These are phyloP conservation scores for Drosophila lini DNA, from an alignment of 1,140 invertebrate species.

Conservation along the genomic window DNA sequence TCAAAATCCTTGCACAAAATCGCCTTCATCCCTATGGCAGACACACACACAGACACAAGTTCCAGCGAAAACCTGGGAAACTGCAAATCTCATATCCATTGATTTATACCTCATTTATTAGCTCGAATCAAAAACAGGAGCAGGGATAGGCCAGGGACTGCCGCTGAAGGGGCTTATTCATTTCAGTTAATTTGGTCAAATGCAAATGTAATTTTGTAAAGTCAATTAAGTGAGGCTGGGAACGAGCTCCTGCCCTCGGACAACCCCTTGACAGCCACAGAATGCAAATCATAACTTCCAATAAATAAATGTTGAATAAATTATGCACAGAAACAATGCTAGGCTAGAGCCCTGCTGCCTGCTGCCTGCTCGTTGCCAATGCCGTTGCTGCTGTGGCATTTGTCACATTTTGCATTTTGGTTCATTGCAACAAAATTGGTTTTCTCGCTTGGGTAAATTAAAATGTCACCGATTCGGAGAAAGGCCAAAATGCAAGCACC, in stretches of 20 bases:
- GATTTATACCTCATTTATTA: constrained; percentile 40
- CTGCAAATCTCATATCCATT: constrained; percentile 18
- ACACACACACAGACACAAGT: background rate
- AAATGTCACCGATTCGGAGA: constrained; percentile 74
- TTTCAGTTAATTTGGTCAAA: constrained; percentile 64
- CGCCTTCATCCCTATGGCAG: background rate
- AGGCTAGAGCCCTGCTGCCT: background rate
- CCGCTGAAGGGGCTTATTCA: constrained; percentile 16
- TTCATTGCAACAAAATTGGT: constrained; percentile 71
- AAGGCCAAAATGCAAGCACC: constrained; percentile 64
- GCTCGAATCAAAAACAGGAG: constrained; percentile 5
- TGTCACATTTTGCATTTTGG: constrained; percentile 70
- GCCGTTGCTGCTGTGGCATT: constrained; percentile 48
- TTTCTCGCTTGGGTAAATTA: constrained; percentile 80
- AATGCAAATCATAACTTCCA: constrained; percentile 76
- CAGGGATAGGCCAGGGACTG: background rate
- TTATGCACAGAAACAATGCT: constrained; percentile 55
- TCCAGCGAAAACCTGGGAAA: background rate
- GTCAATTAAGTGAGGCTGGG: constrained; percentile 63
- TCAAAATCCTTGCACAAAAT: constrained; percentile 8
- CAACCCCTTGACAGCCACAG: constrained; percentile 29
- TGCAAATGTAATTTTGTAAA: constrained; percentile 75
- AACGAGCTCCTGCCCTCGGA: background rate
- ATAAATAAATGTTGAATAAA: constrained; percentile 80
- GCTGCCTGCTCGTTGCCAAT: background rate